Evolutionary conservation across 2,113 vertebrate species (phyloP).

Genomic region (Megaleporinus macrocephalus): DNA sequence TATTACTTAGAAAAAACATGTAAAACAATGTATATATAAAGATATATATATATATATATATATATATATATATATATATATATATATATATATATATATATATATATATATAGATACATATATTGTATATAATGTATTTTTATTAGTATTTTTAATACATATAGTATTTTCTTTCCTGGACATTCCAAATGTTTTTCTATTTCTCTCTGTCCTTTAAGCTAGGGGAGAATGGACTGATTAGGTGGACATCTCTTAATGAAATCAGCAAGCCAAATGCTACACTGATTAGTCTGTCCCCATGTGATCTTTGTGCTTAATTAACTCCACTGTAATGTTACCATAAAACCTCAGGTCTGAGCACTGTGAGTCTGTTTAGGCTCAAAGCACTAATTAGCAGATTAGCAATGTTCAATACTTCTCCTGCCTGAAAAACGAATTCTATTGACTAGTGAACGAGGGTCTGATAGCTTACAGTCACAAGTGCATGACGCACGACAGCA

Average conservation of each 20-base stretch:
- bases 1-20: too few relatives aligned
- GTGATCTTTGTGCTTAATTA: constrained; percentile 75
- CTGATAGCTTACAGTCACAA: constrained; percentile 24
- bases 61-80: too few relatives aligned
- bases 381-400: constrained; percentile 75
- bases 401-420: constrained; percentile 70
- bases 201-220: neutral
- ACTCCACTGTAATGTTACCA: constrained; percentile 63
- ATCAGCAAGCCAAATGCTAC: constrained; percentile 44
- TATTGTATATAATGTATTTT: too few relatives aligned
- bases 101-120: too few relatives aligned
- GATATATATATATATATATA: too few relatives aligned
- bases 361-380: constrained; percentile 49
- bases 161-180: too few relatives aligned
- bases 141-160: too few relatives aligned
- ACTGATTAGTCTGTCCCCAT: constrained; percentile 64
- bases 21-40: too few relatives aligned
- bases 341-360: constrained; percentile 71
- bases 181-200: too few relatives aligned
- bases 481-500: neutral
- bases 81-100: too few relatives aligned
- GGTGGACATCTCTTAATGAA: constrained; percentile 63
- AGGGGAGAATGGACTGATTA: constrained; percentile 48
- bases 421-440: constrained; percentile 39
- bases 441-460: constrained; percentile 24